Percentiles rank a stretch among this genome's conserved stretches.
phyloP scores from a whole-genome alignment of 2,888 invertebrate genomes.

The Drosophila pullipes region DNA sequence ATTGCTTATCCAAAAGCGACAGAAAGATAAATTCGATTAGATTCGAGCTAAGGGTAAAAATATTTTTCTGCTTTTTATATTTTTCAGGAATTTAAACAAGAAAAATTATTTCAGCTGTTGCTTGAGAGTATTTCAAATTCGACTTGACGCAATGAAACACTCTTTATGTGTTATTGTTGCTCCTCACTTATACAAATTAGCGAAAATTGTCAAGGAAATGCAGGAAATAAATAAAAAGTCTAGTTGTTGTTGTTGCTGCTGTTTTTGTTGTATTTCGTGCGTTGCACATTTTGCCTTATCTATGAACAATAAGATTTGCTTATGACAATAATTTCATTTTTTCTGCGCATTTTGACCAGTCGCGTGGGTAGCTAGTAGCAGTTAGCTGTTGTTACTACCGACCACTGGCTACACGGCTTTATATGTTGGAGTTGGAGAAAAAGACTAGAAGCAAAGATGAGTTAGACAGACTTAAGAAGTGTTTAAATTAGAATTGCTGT shows the following conservation, averaged over 20 bases:
- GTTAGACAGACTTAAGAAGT: not conserved
- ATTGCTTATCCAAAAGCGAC: not conserved
- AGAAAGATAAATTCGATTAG: not conserved
- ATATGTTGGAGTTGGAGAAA: not conserved
- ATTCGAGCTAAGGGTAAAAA: not conserved
- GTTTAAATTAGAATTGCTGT: not conserved
- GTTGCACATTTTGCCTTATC: slow-evolving; percentile 61
- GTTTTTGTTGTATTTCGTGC: slow-evolving; percentile 48
- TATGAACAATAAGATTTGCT: slow-evolving; percentile 65
- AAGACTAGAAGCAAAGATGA: not conserved
- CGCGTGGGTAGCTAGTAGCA: slow-evolving; percentile 14
- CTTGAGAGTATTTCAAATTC: slow-evolving; percentile 21
- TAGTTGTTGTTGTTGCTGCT: slow-evolving; percentile 9
- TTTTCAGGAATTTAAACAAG: not conserved
- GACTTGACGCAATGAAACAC: not conserved
- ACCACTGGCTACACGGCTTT: not conserved
- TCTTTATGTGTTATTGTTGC: slow-evolving; percentile 19
- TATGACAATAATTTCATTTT: slow-evolving; percentile 61
- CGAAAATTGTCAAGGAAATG: slow-evolving; percentile 73
- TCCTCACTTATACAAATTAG: slow-evolving; percentile 67
- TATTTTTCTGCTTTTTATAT: fast-evolving
- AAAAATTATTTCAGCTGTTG: not conserved
- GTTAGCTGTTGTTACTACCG: not conserved
- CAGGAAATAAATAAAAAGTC: slow-evolving; percentile 53
- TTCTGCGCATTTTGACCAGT: slow-evolving; percentile 14